Evolutionary conservation across 53 echinoderm and acorn worm genomes (phyloP), one percentile per base, ranked within the genome.

Genomic region (Paelopatides confundens): DNA sequence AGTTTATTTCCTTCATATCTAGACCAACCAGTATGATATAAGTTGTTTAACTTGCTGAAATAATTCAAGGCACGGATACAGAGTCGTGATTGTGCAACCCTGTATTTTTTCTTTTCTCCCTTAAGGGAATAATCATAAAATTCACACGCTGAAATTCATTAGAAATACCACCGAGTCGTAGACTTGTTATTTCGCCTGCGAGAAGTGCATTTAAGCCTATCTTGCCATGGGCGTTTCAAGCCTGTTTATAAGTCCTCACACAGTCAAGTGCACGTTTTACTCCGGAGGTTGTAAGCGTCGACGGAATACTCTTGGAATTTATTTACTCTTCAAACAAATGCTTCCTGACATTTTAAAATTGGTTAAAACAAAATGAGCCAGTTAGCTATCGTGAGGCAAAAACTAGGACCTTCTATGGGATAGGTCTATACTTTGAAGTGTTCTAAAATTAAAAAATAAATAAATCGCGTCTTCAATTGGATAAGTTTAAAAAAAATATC

Each of bases 81-180:
- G 74, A 74, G 28, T 28, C 74, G 74, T 74, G 74, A 74, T 74
- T 74, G 74, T 74, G 74, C 74, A 74, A 74, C 74, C 74, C 74
- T 74, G 74, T 74, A 74, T 74, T 74, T 74, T 74, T 74, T 26
- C 46, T 40, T 40, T 43, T 74, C 26, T 74, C 46, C 74, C 74
- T 46, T 74, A 27, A 46, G 74, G 74, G 74, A 74, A 74, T 74
- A 74, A 74, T 74, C 74, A 74, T 74, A 74, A 74, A 74, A 74
- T 74, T 74, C 74, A 74, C 74, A 74, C 74, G 74, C 74, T 74
- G 74, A 74, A 46, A 40, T 74, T 74, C 74, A 74, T 74, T 74
- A 74, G 74, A 74, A 74, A 74, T 74, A 74, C 74, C 74, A 74
- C 39, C 29, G 74, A 74, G 74, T 74, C 40, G 46, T 40, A 74